These are phyloP conservation scores for Podiceps cristatus DNA, from an alignment of 2,113 vertebrate genomes.

Conservation along the genomic window DNA sequence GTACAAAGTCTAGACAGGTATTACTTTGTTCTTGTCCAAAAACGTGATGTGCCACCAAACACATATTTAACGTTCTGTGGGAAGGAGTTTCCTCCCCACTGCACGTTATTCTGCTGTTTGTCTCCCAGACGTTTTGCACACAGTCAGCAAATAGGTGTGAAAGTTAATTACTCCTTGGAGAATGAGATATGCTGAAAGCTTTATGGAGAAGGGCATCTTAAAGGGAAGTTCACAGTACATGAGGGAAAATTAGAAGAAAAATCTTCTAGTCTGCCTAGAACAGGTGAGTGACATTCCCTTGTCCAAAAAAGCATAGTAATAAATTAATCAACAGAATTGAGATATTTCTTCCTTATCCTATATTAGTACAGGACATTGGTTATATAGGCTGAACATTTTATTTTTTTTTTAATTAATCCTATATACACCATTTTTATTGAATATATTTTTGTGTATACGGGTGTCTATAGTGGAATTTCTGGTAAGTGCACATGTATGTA, in stretches of 20 bases:
- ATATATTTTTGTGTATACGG: background rate
- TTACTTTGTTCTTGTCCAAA: background rate
- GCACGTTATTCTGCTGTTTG: background rate
- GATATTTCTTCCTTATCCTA: background rate
- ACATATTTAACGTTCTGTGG: background rate
- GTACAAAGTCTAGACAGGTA: background rate
- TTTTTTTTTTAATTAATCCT: background rate
- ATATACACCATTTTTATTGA: background rate
- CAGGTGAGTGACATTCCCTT: background rate
- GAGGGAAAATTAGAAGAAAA: background rate
- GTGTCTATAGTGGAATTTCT: background rate
- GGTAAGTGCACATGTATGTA: background rate
- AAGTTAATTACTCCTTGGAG: background rate
- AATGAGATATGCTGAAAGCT: background rate
- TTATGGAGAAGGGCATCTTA: background rate
- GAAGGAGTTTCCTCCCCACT: background rate
- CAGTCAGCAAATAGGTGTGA: background rate
- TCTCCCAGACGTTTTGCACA: background rate
- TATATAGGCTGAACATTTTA: background rate
- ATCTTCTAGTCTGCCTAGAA: background rate
- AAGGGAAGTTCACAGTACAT: background rate
- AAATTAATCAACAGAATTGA: background rate
- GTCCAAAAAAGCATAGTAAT: background rate
- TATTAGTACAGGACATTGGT: background rate
- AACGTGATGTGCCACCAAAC: background rate